Evolutionary conservation across 2,888 invertebrate genomes (phyloP), one percentile per base, ranked within the genome.

Genomic region (Leucania comma): DNA sequence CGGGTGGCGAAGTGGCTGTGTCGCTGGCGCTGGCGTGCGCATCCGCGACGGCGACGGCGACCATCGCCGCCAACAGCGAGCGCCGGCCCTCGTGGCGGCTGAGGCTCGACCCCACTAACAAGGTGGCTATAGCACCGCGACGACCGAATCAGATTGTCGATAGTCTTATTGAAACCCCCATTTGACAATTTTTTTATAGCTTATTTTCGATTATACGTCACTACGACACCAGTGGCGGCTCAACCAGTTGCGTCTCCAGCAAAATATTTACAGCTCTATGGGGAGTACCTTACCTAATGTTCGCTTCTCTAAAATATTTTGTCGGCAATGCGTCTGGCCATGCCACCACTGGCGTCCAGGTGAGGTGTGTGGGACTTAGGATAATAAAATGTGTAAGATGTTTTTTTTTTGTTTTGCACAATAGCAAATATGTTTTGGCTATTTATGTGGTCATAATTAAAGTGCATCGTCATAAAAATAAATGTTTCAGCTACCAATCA

Each of bases 81-180:
- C 97, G 98, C 86, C 97, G 98, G 90, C 98, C 99, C 54, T 98
- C 98, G 87, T 99, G 99, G 99, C 97, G 98, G 93, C 97, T 99
- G 90, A 97, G 98, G 93, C 97, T 98, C 95, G 98, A 98, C 96
- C 98, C 98, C 94, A 97, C 97, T 94, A 98, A 98, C 96, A 99
- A 98, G 98, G 98, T 98, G 97, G 86, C 79, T 84, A 82, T 68
- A 70, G 88, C 71, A 64, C 54, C 58, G 67, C 69, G 66, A 60
- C 58, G 65, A 64, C 56, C 66, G 54, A 75, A 69, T 68, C 74
- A 78, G 78, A 81, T 82, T 87, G 85, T 84, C 79, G 72, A 83
- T 76, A 80, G 68, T 72, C 20, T 3, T 12, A 51, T 35, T 32
- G n/a, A 20, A 38, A 32, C 4, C 4, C 6, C 32, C 0, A 2